A percentile compares a stretch with the other conserved stretches of the same genome.
Conservation (phyloP, 2,888 invertebrate species). For the Steromphala cineraria region DNA sequence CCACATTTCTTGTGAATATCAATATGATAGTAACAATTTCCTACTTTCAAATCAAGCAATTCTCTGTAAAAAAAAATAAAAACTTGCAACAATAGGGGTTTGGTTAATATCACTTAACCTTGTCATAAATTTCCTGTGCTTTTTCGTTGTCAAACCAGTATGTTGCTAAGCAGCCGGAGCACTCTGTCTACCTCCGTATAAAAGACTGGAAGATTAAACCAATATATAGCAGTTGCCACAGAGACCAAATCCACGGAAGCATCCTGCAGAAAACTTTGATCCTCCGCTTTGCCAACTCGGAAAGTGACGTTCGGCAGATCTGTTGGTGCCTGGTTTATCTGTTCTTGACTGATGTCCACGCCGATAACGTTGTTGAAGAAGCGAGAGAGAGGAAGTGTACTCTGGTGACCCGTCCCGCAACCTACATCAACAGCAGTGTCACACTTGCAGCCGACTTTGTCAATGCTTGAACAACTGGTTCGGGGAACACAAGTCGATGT, state of each 20-base stretch:
- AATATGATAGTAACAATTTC: too few relatives aligned
- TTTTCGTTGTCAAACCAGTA: constrained; percentile 23
- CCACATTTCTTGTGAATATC: too few relatives aligned
- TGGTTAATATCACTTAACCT: too few relatives aligned
- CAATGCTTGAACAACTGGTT: background rate
- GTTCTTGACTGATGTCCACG: constrained; percentile 74
- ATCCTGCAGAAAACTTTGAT: constrained; percentile 51
- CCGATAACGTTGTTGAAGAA: constrained; percentile 74
- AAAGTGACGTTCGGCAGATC: constrained; percentile 39
- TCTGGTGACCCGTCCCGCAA: constrained; percentile 76
- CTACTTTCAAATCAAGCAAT: too few relatives aligned
- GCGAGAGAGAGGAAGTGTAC: constrained; percentile 71
- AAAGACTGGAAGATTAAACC: constrained; percentile 74
- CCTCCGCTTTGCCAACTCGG: constrained; percentile 70
- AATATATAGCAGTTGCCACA: constrained; percentile 73
- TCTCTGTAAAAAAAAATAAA: too few relatives aligned
- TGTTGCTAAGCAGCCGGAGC: constrained; percentile 71
- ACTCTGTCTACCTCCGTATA: constrained; percentile 73
- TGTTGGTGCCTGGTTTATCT: constrained; percentile 69
- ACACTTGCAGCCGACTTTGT: background rate
- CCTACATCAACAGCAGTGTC: constrained; percentile 75
- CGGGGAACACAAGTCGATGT: background rate
- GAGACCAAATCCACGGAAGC: constrained; percentile 70
- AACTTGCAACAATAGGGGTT: too few relatives aligned
- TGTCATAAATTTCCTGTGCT: too few relatives aligned